phyloP scores from a whole-genome alignment of 2,797 vertebrate species.

The Hylomyscus alleni region DNA sequence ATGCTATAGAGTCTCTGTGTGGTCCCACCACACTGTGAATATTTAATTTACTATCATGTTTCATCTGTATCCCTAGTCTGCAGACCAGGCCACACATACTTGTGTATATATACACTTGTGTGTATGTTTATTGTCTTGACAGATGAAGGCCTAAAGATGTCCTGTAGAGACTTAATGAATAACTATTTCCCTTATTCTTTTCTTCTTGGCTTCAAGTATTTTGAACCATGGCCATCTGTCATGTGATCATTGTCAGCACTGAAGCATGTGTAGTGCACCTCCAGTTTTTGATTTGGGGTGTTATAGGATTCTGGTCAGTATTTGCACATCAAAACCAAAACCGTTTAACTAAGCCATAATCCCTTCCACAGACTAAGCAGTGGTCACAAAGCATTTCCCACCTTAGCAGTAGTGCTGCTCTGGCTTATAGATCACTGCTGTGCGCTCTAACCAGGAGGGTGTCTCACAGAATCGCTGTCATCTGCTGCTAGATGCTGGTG shows the following conservation, averaged over 20 bases:
- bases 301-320: neutral
- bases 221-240: neutral
- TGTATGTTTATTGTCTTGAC: conserved; percentile 22
- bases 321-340: conserved; percentile 40
- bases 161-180: conserved; percentile 48
- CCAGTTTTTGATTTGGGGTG: conserved; percentile 28
- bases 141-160: conserved; percentile 1
- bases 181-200: conserved; percentile 12
- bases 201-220: conserved; percentile 18
- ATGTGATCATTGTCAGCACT: conserved; percentile 28
- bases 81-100: neutral
- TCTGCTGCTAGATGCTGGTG: neutral
- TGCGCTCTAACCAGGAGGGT: no score
- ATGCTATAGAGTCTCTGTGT: neutral
- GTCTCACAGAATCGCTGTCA: neutral
- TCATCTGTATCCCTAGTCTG: neutral
- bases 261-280: conserved; percentile 35
- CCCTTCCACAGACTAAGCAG: neutral
- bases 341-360: neutral
- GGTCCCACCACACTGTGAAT: neutral
- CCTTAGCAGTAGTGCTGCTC: neutral
- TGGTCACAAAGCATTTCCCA: neutral
- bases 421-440: neutral
- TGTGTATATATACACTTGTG: no score
- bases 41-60: neutral